phyloP scores from a whole-genome alignment of 2,888 invertebrate species.

The Drosophila macrospina region DNA sequence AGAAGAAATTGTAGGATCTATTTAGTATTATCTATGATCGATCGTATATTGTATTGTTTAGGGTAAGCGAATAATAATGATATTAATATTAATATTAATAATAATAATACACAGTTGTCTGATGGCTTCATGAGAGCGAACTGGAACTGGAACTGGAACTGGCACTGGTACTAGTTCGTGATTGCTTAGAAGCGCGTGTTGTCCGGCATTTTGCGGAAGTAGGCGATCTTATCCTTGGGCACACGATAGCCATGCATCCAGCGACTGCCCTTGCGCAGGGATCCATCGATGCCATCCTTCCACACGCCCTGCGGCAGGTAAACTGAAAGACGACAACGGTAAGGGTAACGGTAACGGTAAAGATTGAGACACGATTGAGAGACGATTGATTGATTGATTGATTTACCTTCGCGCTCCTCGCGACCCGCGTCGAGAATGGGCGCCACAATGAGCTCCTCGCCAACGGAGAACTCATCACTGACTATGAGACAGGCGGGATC shows the following conservation, averaged over 20 bases:
- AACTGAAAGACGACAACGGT: constrained; percentile 85
- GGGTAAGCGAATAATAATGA: constrained; percentile 23
- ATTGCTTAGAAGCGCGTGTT: constrained; percentile 89
- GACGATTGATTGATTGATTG: too few species aligned
- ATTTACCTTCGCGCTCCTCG: constrained; percentile 89
- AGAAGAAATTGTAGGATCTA: constrained; percentile 6
- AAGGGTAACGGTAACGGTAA: too few species aligned
- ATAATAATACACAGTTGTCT: constrained; percentile 32
- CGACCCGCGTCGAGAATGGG: constrained; percentile 91
- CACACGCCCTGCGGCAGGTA: constrained; percentile 96
- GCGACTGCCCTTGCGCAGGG: constrained; percentile 93
- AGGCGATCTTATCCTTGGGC: constrained; percentile 91
- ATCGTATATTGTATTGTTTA: constrained; percentile 20
- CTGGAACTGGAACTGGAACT: neutral
- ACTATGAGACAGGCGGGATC: constrained; percentile 92
- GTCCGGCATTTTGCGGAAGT: constrained; percentile 93
- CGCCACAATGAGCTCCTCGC: constrained; percentile 95
- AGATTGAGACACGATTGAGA: neutral
- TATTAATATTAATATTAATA: too few species aligned
- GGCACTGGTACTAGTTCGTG: neutral
- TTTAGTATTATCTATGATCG: constrained; percentile 35
- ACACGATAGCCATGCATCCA: constrained; percentile 96
- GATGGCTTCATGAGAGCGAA: constrained; percentile 5
- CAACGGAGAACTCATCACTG: constrained; percentile 94
- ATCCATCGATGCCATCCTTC: constrained; percentile 96